A percentile compares a stretch with the other conserved stretches of the same genome.
Conservation (phyloP, 2,797 vertebrate species). For the Salmo trutta region DNA sequence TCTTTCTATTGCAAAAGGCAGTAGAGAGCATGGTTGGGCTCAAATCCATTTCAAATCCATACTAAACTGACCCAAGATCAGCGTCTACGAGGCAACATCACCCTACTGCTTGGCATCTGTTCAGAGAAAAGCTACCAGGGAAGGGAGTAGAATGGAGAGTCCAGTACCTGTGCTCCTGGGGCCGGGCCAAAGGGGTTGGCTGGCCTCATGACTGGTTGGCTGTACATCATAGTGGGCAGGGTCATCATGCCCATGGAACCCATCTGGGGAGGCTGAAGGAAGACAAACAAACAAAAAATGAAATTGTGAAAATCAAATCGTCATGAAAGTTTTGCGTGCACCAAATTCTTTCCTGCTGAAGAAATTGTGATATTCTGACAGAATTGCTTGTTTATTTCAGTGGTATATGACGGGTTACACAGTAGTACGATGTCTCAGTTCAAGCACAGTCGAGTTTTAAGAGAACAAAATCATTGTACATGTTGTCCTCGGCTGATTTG, state of each 20-base stretch:
- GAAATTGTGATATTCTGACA: background rate
- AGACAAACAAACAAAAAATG: background rate
- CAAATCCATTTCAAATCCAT: too few species aligned
- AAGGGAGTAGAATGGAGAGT: background rate
- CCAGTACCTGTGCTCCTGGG: slow-evolving; percentile 88
- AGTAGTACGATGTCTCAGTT: background rate
- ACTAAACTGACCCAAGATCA: background rate
- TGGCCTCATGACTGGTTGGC: slow-evolving; percentile 91
- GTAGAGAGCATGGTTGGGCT: too few species aligned
- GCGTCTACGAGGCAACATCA: background rate
- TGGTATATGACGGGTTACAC: background rate
- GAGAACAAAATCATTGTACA: slow-evolving; percentile 5
- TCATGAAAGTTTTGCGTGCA: background rate
- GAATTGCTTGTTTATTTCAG: background rate
- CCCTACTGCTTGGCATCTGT: background rate
- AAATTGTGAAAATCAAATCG: background rate
- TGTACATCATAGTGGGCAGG: slow-evolving; percentile 94
- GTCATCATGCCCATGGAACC: slow-evolving; percentile 89
- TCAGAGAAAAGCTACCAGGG: background rate
- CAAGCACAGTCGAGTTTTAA: slow-evolving; percentile 9
- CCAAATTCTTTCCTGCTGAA: background rate
- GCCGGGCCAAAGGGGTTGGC: slow-evolving; percentile 90
- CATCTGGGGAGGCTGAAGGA: slow-evolving; percentile 83
- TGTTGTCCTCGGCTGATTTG: slow-evolving; percentile 7
- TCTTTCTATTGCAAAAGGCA: too few species aligned